Conservation (phyloP, 2,888 invertebrate species). For the Cyclophora albipunctata region DNA sequence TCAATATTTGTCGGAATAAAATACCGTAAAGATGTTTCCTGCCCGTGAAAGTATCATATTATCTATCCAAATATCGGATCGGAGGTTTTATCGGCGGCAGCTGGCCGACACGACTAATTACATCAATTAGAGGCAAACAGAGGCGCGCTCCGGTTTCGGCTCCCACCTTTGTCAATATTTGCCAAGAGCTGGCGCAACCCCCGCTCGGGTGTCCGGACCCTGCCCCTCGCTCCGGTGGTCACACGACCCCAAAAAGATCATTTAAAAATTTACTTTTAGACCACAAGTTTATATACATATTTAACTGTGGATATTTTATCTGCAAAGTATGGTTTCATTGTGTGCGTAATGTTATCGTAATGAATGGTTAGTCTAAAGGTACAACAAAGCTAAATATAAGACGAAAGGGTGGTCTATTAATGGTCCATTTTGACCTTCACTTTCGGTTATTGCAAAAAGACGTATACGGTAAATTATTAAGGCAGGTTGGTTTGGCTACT, state of each 20-base stretch:
- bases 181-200: slow-evolving; percentile 34
- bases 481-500: too few species aligned
- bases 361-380: too few species aligned
- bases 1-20: slow-evolving; percentile 68
- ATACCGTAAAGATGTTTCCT: slow-evolving; percentile 70
- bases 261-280: neutral
- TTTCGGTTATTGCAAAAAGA: too few species aligned
- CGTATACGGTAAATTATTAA: too few species aligned
- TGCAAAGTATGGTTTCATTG: too few species aligned
- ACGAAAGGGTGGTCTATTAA: too few species aligned
- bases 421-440: too few species aligned
- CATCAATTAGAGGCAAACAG: slow-evolving; percentile 73
- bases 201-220: slow-evolving; percentile 6
- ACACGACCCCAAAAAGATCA: too few species aligned
- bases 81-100: slow-evolving; percentile 55
- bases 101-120: slow-evolving; percentile 75
- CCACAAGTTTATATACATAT: neutral
- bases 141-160: slow-evolving; percentile 60
- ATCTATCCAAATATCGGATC: slow-evolving; percentile 58
- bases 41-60: slow-evolving; percentile 68
- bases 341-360: too few species aligned
- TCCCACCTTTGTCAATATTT: slow-evolving; percentile 74
- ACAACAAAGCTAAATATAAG: too few species aligned
- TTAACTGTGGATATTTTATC: neutral
- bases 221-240: too few species aligned